Base-by-base conservation (phyloP, 2,113 vertebrate species). In the Butastur rufipennis region DNA sequence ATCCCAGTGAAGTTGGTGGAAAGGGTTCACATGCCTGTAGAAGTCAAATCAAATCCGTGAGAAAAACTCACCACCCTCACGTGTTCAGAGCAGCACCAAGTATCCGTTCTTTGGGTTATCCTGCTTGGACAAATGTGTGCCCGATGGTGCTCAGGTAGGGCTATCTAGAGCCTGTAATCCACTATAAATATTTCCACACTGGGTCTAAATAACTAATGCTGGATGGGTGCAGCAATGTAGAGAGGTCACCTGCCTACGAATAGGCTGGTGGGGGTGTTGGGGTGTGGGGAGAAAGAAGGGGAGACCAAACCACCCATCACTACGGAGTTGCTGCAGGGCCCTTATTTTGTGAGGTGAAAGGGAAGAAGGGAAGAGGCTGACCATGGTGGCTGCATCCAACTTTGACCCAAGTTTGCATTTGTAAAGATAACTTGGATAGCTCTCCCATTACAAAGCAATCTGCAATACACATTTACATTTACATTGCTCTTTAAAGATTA, bases 241-340 rank as follows among this genome's bases (percentile, higher is more conserved):
- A 59, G 47, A 61, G 40, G 50, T 40, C 40, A 66, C 12, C 62
- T 80, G n/a, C 50, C 42, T 68, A 14, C 1, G 1, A 90, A 62
- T 5, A 62, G 17, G 36, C 21, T 34, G 47, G 22, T 38, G 25
- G 15, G 7, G 13, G 9, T 3, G 4, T 27, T 47, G 53, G 78
- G 71, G 10, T 32, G 10, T 29, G 32, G n/a, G 17, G 14, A 68
- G 16, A 63, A 68, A 47, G 25, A 79, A 34, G 42, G 29, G 18
- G 27, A 65, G 7, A 59, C 15, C 23, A 90, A 83, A 56, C 34
- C 48, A 47, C 40, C 5, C 32, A 52, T 19, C 61, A 32, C 16
- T 55, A 23, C 27, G 7, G n/a, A 52, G 61, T 63, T 1, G 2
- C 38, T 75, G 18, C 1, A 0, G 13, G 27, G 18, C 8, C 78